These are phyloP conservation scores for Pseudochaenichthys georgianus DNA, from an alignment of 2,797 vertebrate genomes.

Conservation along the genomic window DNA sequence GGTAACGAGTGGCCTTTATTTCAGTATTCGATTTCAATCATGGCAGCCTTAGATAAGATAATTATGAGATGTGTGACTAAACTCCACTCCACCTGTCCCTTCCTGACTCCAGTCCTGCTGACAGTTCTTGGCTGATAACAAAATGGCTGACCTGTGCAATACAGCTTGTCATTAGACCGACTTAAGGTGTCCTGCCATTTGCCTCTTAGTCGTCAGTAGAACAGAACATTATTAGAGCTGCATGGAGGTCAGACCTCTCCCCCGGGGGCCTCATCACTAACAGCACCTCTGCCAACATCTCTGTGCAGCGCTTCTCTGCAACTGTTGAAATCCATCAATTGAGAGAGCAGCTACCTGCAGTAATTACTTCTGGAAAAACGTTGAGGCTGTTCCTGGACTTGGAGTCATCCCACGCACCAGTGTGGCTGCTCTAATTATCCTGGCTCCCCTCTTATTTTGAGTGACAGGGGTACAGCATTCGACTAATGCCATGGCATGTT, in stretches of 20 bases:
- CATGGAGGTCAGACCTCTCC: conserved; percentile 70
- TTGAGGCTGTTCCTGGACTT: conserved; percentile 46
- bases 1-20: conserved; percentile 34
- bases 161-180: conserved; percentile 63
- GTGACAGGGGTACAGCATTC: conserved; percentile 70
- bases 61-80: conserved; percentile 53
- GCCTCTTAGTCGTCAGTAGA: conserved; percentile 50
- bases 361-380: conserved; percentile 71
- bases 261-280: conserved; percentile 66
- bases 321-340: conserved; percentile 71
- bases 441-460: conserved; percentile 64
- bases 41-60: conserved; percentile 47
- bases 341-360: conserved; percentile 63
- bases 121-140: conserved; percentile 62
- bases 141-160: conserved; percentile 77
- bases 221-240: conserved; percentile 77
- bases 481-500: conserved; percentile 57
- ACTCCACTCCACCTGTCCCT: conserved; percentile 28
- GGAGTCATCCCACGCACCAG: conserved; percentile 63
- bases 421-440: conserved; percentile 73
- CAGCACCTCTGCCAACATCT: conserved; percentile 59
- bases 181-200: conserved; percentile 62
- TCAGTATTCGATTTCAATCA: conserved; percentile 45
- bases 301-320: conserved; percentile 44
- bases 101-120: conserved; percentile 41